Evolutionary conservation across 2,888 invertebrate genomes (phyloP), one percentile per base, ranked within the genome.

Genomic region (Eurytoma adleriae): DNA sequence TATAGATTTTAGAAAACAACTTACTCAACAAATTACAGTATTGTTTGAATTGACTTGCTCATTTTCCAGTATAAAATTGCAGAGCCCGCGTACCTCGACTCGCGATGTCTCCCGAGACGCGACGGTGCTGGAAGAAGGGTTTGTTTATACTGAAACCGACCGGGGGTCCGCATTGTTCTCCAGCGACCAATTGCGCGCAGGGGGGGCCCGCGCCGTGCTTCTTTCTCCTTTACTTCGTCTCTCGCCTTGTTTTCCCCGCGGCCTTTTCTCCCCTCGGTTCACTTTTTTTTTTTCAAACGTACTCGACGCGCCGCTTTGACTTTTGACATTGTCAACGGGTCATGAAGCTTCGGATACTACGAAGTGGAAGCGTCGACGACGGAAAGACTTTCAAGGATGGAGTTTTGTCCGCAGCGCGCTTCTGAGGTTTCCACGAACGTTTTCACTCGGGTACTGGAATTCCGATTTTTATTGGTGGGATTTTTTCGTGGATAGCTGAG

Each of bases 141-240:
- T 88, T 89, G 88, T 89, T 88, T 88, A 88, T 86, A 86, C 84
- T 86, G 80, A 72, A 77, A 72, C 81, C 76, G 83, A 83, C 84
- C 85, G 83, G 85, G 86, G 86, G 85, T 85, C 80, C 83, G 83
- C 82, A 86, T 88, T 88, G 86, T 87, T 85, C 85, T 70, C 84
- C 85, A n/a, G 86, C 87, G 86, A 86, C 88, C 88, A 89, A 89
- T 89, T 87, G 88, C 85, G 62, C 88, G 62, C 82, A 83, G 80
- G 86, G 88, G 81, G 86, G 81, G 80, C 80, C 16, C n/a, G 68
- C 67, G 59, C 59, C 61, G 68, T 68, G 68, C 16, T 64, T 84
- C 84, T 82, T 80, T 71, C 73, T 59, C 27, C 18, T 68, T 68
- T 68, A 24, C 27, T 59, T 56, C 24, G 50, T 18, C 61, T 68